Conservation (phyloP, 2,113 vertebrate genomes). For the Ariopsis seemanni region DNA sequence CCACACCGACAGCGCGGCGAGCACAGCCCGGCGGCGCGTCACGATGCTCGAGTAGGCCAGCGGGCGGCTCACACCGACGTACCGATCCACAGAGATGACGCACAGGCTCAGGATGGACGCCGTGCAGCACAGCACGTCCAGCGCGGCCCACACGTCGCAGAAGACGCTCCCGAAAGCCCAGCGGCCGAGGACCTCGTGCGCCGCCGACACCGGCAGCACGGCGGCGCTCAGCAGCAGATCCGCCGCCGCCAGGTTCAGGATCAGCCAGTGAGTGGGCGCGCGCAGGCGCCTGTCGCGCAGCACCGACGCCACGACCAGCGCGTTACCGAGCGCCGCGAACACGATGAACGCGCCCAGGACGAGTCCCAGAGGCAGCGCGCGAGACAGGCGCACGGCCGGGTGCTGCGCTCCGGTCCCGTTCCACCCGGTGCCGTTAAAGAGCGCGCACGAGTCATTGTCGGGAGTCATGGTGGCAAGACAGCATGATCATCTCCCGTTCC, state of each 20-base stretch:
- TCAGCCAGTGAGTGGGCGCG: slow-evolving; percentile 95
- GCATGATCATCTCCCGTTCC: neutral
- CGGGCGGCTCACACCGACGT: slow-evolving; percentile 91
- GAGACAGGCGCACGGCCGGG: slow-evolving; percentile 16
- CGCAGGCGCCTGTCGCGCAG: slow-evolving; percentile 93
- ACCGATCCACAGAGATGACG: slow-evolving; percentile 97
- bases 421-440: neutral
- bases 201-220: slow-evolving; percentile 90
- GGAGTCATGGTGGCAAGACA: slow-evolving; percentile 1
- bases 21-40: slow-evolving; percentile 76
- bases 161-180: slow-evolving; percentile 93
- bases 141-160: slow-evolving; percentile 95
- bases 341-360: slow-evolving; percentile 91
- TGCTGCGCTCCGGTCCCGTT: neutral
- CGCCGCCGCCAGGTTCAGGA: slow-evolving; percentile 92
- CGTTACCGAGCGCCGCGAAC: slow-evolving; percentile 92
- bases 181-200: slow-evolving; percentile 84
- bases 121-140: slow-evolving; percentile 95
- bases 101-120: slow-evolving; percentile 96
- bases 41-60: slow-evolving; percentile 90
- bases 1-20: slow-evolving; percentile 89
- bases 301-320: slow-evolving; percentile 92
- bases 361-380: slow-evolving; percentile 83
- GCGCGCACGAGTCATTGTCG: slow-evolving; percentile 22
- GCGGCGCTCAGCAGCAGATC: slow-evolving; percentile 92